Conservation (phyloP, 2,797 vertebrate genomes). For the Brotula barbata region DNA sequence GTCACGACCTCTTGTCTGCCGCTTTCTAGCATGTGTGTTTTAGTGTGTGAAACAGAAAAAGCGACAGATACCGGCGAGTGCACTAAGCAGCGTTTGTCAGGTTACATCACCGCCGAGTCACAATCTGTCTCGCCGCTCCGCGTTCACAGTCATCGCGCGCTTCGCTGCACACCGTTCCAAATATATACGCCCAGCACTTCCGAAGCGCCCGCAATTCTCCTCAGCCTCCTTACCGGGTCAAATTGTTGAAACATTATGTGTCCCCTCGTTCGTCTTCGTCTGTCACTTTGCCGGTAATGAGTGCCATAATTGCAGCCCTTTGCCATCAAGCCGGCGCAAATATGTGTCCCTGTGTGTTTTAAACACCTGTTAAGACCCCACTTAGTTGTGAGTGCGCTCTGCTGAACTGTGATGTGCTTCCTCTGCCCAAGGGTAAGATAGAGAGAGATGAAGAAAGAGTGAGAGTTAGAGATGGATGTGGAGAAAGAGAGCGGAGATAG, state of each 20-base stretch:
- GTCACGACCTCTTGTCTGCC: too few relatives aligned
- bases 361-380: constrained; percentile 68
- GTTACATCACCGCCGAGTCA: constrained; percentile 38
- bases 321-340: constrained; percentile 56
- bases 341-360: constrained; percentile 58
- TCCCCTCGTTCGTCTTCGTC: constrained; percentile 54
- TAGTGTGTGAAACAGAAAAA: constrained; percentile 2
- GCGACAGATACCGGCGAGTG: constrained; percentile 8
- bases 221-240: constrained; percentile 35
- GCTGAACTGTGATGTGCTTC: constrained; percentile 36
- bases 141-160: constrained; percentile 23
- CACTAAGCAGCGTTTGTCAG: constrained; percentile 47
- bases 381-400: constrained; percentile 42
- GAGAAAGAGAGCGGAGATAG: constrained; percentile 2
- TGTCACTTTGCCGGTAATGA: constrained; percentile 59
- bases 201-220: constrained; percentile 31
- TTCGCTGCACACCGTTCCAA: constrained; percentile 41
- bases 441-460: constrained; percentile 14
- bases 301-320: constrained; percentile 49
- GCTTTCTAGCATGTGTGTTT: too few relatives aligned
- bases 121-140: constrained; percentile 41
- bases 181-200: constrained; percentile 18
- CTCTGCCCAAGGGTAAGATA: constrained; percentile 28
- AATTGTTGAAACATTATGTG: constrained; percentile 56
- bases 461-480: constrained; percentile 19